Evolutionary conservation across 2,113 vertebrate genomes (phyloP).

Genomic region (Phoenicopterus ruber): DNA sequence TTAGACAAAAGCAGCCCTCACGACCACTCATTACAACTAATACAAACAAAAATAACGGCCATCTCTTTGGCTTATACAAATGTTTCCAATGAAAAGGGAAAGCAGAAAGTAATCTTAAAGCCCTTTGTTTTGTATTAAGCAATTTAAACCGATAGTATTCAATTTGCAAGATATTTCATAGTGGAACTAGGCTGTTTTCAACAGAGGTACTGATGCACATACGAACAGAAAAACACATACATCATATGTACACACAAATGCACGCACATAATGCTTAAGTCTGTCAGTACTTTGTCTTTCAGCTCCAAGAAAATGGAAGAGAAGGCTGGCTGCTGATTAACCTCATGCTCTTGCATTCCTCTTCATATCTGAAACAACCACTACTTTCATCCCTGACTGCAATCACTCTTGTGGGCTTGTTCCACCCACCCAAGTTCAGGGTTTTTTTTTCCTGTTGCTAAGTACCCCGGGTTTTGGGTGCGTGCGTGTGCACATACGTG

Average conservation of each 20-base stretch:
- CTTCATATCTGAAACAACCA: background rate
- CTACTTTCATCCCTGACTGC: background rate
- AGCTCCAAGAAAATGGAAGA: background rate
- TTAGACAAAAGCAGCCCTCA: background rate
- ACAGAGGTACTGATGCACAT: background rate
- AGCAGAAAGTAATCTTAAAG: background rate
- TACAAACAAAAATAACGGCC: background rate
- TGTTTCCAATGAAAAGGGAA: background rate
- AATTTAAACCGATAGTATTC: background rate
- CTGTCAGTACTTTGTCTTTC: background rate
- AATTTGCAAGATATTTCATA: background rate
- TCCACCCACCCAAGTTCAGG: background rate
- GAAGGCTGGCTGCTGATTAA: background rate
- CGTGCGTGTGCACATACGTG: accelerated
- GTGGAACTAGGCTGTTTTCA: background rate
- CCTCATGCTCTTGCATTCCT: background rate
- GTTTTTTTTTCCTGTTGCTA: background rate
- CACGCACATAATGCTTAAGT: background rate
- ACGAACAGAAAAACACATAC: background rate
- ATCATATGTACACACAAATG: background rate
- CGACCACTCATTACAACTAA: background rate
- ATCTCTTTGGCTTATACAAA: background rate
- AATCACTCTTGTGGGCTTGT: background rate
- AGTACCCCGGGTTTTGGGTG: background rate
- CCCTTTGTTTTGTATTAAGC: background rate